These are phyloP conservation scores for Malacosoma neustria DNA, from an alignment of 2,888 invertebrate genomes.

Conservation along the genomic window DNA sequence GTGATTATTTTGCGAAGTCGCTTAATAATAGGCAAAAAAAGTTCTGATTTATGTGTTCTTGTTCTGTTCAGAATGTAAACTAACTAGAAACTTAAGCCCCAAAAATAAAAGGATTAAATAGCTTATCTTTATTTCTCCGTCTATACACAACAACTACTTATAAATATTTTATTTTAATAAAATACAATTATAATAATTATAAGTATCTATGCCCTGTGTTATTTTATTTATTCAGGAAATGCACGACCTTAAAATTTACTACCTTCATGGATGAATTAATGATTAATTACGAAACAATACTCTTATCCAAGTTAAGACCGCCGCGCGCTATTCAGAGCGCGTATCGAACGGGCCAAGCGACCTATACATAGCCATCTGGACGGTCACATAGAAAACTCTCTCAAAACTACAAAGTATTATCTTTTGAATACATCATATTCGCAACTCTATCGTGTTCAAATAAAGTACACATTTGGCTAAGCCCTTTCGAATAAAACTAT, in stretches of 20 bases:
- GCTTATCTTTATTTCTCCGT: too few species aligned
- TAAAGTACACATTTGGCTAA: conserved; percentile 33
- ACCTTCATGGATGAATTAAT: conserved; percentile 50
- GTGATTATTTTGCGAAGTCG: too few species aligned
- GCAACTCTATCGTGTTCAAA: conserved; percentile 29
- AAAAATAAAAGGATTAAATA: too few species aligned
- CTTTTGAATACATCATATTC: conserved; percentile 20
- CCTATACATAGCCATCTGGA: conserved; percentile 74
- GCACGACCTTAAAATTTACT: conserved; percentile 17
- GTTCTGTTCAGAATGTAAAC: too few species aligned
- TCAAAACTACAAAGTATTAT: conserved; percentile 37
- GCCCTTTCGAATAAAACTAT: conserved; percentile 42
- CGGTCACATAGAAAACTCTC: conserved; percentile 66
- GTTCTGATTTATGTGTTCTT: too few species aligned
- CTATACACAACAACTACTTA: too few species aligned
- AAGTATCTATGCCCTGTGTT: neutral
- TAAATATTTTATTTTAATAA: too few species aligned
- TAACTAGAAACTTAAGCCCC: too few species aligned
- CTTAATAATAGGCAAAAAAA: too few species aligned
- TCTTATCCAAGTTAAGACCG: conserved; percentile 44
- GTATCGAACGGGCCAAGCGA: conserved; percentile 51
- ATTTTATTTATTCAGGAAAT: neutral
- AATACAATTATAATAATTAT: neutral
- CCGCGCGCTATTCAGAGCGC: conserved; percentile 42
- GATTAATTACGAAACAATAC: conserved; percentile 36